Percentiles rank a stretch among this genome's conserved stretches.
Conservation (phyloP, 2,797 vertebrate species). For the Clangula hyemalis region DNA sequence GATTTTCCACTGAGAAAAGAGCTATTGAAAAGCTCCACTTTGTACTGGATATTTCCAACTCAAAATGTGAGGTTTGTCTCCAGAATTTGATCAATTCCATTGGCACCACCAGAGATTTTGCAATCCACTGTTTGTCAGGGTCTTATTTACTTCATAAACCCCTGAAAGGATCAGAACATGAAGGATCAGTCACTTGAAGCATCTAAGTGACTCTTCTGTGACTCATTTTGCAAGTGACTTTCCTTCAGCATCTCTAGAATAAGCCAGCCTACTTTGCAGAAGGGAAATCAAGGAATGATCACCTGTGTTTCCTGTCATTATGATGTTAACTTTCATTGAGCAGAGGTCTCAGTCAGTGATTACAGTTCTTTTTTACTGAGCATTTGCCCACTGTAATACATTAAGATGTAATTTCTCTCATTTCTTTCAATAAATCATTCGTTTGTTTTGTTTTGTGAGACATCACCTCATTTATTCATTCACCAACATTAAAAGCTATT, state of each 20-base stretch:
- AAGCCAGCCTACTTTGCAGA: neutral
- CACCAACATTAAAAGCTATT: neutral
- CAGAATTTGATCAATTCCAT: neutral
- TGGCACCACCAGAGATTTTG: neutral
- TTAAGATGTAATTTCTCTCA: neutral
- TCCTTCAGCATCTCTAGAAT: slow-evolving; percentile 5
- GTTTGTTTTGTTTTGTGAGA: neutral
- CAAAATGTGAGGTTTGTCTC: neutral
- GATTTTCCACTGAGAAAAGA: neutral
- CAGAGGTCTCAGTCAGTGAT: neutral
- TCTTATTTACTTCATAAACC: neutral
- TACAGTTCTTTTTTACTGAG: neutral
- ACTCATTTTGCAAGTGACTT: slow-evolving; percentile 14
- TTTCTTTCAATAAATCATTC: neutral
- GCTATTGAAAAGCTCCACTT: neutral
- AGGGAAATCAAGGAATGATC: neutral
- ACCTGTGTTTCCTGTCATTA: neutral
- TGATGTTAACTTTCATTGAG: neutral
- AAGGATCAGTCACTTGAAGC: neutral
- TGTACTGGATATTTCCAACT: neutral
- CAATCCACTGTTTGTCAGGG: neutral
- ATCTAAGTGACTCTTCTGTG: neutral
- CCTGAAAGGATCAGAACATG: neutral
- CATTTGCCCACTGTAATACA: neutral
- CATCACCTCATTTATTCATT: neutral